A percentile compares a stretch with the other conserved stretches of the same genome.
Evolutionary conservation across 2,888 invertebrate species (phyloP).

Genomic region (Labia minor): DNA sequence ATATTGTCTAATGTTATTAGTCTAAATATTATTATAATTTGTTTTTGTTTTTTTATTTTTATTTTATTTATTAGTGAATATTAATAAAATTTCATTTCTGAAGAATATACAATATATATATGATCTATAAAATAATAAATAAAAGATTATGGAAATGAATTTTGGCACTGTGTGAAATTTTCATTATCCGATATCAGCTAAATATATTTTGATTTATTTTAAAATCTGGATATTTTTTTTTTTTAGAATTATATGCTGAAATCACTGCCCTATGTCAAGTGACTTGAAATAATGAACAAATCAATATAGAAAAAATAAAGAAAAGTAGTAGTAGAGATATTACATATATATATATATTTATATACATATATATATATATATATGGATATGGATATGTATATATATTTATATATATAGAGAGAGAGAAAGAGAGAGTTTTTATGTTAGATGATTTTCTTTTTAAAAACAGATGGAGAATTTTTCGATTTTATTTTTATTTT

Average conservation of each 20-base stretch:
- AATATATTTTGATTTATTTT: constrained; percentile 2
- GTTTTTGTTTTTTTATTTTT: background rate
- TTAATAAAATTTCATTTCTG: background rate
- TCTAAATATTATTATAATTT: background rate
- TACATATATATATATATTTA: background rate
- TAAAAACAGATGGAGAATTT: background rate
- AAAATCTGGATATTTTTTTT: background rate
- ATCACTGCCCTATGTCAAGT: background rate
- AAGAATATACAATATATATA: background rate
- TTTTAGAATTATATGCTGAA: constrained; percentile 9
- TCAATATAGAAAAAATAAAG: background rate
- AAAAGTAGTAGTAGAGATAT: too few relatives aligned
- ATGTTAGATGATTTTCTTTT: too few relatives aligned
- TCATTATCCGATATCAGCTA: background rate
- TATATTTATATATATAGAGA: too few relatives aligned
- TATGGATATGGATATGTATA: background rate
- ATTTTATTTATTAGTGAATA: background rate
- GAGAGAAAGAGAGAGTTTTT: too few relatives aligned
- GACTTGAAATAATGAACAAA: background rate
- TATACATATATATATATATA: background rate
- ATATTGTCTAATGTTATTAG: background rate
- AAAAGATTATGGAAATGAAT: background rate
- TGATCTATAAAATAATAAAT: background rate
- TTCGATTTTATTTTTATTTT: background rate
- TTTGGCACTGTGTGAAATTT: constrained; percentile 5